Percentiles rank a stretch among this genome's conserved stretches.
Conservation (phyloP, 1,140 invertebrate species). For the Drosophila hydei region DNA sequence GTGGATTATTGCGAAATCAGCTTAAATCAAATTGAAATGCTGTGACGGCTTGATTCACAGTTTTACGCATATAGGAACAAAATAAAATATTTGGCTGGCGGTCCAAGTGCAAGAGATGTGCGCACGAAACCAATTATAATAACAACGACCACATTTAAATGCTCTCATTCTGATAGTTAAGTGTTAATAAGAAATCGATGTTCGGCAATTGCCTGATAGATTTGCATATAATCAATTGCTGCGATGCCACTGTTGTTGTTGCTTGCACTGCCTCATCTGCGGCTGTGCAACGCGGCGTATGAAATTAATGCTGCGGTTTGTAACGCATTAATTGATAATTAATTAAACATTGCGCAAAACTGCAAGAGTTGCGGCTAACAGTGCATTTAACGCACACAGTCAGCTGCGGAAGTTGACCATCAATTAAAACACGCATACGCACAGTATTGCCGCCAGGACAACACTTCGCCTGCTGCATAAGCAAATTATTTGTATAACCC, state of each 20-base stretch:
- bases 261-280: conserved; percentile 22
- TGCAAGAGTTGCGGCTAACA: conserved; percentile 62
- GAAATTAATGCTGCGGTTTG: conserved; percentile 79
- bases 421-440: conserved; percentile 32
- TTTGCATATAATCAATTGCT: conserved; percentile 45
- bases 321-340: conserved; percentile 81
- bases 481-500: background rate
- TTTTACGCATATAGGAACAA: conserved; percentile 32
- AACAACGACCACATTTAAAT: background rate
- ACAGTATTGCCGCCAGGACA: background rate
- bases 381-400: conserved; percentile 46
- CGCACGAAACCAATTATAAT: background rate
- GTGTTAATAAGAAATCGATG: conserved; percentile 74
- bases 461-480: background rate
- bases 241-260: conserved; percentile 13
- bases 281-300: conserved; percentile 75
- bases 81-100: conserved; percentile 25
- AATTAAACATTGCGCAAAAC: conserved; percentile 78
- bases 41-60: conserved; percentile 53
- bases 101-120: conserved; percentile 13
- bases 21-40: conserved; percentile 8
- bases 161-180: conserved; percentile 12
- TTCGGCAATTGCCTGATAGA: conserved; percentile 59
- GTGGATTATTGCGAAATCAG: background rate
- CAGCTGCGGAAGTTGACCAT: conserved; percentile 31